Evolutionary conservation across 1,140 invertebrate genomes (phyloP).

Genomic region (Cyphomyrmex costatus): DNA sequence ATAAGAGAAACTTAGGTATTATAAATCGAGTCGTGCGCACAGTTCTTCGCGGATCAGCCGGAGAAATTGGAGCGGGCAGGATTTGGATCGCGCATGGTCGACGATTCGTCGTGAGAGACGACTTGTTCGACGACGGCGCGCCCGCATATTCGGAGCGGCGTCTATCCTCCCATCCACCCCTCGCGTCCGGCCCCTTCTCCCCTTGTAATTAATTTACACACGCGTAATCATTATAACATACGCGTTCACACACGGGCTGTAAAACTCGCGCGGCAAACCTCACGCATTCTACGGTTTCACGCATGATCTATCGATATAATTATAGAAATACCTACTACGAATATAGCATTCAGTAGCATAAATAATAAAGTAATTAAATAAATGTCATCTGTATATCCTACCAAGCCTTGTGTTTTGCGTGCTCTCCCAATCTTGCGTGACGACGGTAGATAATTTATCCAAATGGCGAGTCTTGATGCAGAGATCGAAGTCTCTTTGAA

Average conservation of each 20-base stretch:
- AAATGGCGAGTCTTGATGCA: background rate
- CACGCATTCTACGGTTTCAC: constrained; percentile 85
- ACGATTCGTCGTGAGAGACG: constrained; percentile 10
- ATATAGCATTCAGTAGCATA: constrained; percentile 86
- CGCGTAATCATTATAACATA: constrained; percentile 71
- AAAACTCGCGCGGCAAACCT: constrained; percentile 78
- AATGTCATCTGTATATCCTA: constrained; percentile 84
- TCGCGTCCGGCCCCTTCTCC: background rate
- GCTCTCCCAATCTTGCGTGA: constrained; percentile 24
- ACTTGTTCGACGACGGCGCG: background rate
- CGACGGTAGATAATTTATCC: background rate
- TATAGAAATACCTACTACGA: constrained; percentile 85
- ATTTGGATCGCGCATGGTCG: constrained; percentile 34
- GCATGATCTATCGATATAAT: constrained; percentile 87
- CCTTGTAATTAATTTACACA: constrained; percentile 61
- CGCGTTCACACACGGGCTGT: constrained; percentile 71
- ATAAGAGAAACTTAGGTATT: constrained; percentile 21
- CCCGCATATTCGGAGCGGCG: constrained; percentile 20
- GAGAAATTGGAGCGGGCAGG: constrained; percentile 7
- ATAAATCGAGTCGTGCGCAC: constrained; percentile 32
- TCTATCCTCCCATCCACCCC: constrained; percentile 3
- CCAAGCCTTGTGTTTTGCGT: constrained; percentile 36
- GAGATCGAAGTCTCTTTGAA: background rate
- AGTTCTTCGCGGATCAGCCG: constrained; percentile 6
- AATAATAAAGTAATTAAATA: constrained; percentile 86